phyloP scores from a whole-genome alignment of 2,888 invertebrate species.

The Amblyteles armatorius region DNA sequence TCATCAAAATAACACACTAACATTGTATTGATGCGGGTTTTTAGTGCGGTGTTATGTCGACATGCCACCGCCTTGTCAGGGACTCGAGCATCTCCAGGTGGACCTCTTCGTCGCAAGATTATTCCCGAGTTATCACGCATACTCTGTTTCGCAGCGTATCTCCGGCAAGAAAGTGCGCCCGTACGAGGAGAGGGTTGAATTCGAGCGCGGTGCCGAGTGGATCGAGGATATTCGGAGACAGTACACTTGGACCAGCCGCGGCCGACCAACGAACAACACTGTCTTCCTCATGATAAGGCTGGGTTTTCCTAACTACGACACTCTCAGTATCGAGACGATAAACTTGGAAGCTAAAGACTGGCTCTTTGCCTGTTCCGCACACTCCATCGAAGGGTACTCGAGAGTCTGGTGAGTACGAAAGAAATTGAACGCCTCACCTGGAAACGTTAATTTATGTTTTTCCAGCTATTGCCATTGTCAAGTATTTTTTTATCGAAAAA shows the following conservation, averaged over 20 bases:
- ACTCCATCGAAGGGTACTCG: slow-evolving; percentile 85
- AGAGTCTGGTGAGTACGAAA: slow-evolving; percentile 87
- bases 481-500: not conserved
- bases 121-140: slow-evolving; percentile 23
- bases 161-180: slow-evolving; percentile 82
- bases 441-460: not conserved
- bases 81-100: not conserved
- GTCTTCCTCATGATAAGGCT: slow-evolving; percentile 88
- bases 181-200: slow-evolving; percentile 81
- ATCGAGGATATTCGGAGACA: slow-evolving; percentile 84
- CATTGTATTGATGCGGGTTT: too few relatives aligned
- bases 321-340: slow-evolving; percentile 88
- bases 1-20: too few relatives aligned
- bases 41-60: too few relatives aligned
- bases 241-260: slow-evolving; percentile 84
- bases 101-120: slow-evolving; percentile 5
- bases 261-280: slow-evolving; percentile 81
- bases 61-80: not conserved
- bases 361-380: slow-evolving; percentile 91
- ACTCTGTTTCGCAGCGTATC: slow-evolving; percentile 78
- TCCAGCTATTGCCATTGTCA: not conserved
- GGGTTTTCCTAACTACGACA: slow-evolving; percentile 86
- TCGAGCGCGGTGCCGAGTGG: slow-evolving; percentile 85
- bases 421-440: not conserved
- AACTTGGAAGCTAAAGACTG: slow-evolving; percentile 91